Base-by-base conservation (phyloP, 2,888 invertebrate genomes). In the Nomada lathburiana region DNA sequence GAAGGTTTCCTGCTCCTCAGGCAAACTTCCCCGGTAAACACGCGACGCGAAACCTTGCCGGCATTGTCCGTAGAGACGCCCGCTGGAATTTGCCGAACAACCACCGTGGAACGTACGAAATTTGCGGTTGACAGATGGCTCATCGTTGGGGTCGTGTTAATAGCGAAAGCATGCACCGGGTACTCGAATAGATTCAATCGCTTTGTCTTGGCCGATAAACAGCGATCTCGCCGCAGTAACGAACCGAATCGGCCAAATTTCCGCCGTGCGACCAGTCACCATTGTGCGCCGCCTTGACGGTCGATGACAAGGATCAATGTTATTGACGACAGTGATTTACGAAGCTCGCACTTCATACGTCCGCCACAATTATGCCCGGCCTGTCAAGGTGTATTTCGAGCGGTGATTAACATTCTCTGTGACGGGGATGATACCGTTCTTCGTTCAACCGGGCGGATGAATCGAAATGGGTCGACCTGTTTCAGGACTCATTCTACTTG, bases 1-100 rank as follows among this genome's bases (percentile, higher is more conserved):
- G 76, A 55, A 29, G 71, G 75, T 63, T 67, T 26, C 62, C 70
- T 68, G 60, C 57, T 65, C 10, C 74, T 50, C 72, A 52, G 64
- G 67, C 69, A 86, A 88, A 88, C 87, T 88, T 88, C 67, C 47
- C 52, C 65, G 59, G 82, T 80, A 86, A 89, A 87, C 83, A 86
- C 57, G 64, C 76, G 42, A 52, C 20, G 63, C 42, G 70, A 63
- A 64, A 79, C 67, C 57, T 64, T 23, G 18, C 47, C 26, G 59
- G 65, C 63, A 88, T 87, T 87, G 88, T 88, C 78, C 73, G 64
- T 18, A 42, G 62, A 76, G 73, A 59, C 80, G 68, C 53, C 53
- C 63, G 70, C 55, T 71, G 85, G 80, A 85, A 87, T 87, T 85
- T 62, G 64, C 70, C 72, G 75, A 76, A 75, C 76, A 75, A 68